phyloP scores from a whole-genome alignment of 2,888 invertebrate species.

The Diadegma fenestrale region DNA sequence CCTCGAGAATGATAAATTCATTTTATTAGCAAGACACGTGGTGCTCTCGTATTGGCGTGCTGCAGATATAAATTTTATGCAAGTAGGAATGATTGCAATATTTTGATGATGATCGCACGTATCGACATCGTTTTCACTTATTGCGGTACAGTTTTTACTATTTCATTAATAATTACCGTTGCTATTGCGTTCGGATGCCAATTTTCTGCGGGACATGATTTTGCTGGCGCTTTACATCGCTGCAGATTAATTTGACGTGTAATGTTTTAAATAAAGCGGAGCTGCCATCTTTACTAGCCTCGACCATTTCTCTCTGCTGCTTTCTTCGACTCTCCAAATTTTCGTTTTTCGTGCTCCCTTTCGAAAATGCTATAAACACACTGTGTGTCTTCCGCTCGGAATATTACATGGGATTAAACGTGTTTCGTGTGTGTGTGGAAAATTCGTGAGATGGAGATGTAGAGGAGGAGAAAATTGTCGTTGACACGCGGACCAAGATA shows the following conservation, averaged over 20 bases:
- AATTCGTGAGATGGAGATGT: constrained; percentile 43
- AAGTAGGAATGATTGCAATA: not conserved
- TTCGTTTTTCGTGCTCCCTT: constrained; percentile 13
- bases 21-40: constrained; percentile 36
- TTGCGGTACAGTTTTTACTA: not conserved
- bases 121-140: not conserved
- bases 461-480: constrained; percentile 54
- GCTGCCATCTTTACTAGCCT: constrained; percentile 73
- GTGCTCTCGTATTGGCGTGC: not conserved
- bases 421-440: constrained; percentile 7
- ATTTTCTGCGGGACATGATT: not conserved
- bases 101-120: constrained; percentile 1
- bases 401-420: constrained; percentile 28
- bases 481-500: constrained; percentile 73
- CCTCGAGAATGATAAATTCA: constrained; percentile 55
- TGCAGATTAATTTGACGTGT: constrained; percentile 72
- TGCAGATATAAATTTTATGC: not conserved
- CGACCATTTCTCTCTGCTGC: constrained; percentile 77
- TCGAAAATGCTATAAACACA: constrained; percentile 35
- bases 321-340: constrained; percentile 11
- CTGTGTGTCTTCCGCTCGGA: not conserved
- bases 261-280: constrained; percentile 76
- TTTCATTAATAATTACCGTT: constrained; percentile 13
- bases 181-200: not conserved
- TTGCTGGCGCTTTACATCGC: not conserved